These are phyloP conservation scores for Nomada fabriciana DNA, from an alignment of 2,888 invertebrate species.

Conservation along the genomic window DNA sequence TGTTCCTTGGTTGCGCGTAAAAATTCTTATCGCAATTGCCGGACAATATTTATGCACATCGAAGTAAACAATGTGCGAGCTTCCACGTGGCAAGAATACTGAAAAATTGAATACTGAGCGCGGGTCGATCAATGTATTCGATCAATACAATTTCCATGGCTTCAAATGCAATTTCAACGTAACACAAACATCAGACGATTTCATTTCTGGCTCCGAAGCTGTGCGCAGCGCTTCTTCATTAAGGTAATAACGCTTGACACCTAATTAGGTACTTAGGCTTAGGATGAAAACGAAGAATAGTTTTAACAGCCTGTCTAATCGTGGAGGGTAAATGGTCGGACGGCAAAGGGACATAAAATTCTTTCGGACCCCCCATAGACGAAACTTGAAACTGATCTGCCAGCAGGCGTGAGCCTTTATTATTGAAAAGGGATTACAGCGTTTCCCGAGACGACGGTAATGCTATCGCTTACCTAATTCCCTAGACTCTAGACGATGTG, in stretches of 20 bases:
- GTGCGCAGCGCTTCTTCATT: slow-evolving; percentile 23
- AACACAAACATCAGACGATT: neutral
- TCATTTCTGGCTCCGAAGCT: neutral
- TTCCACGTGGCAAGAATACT: no score
- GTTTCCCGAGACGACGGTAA: slow-evolving; percentile 9
- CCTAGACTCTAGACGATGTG: no score
- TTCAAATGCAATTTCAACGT: neutral
- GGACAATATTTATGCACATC: neutral
- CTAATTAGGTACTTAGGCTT: slow-evolving; percentile 60
- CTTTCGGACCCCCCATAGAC: slow-evolving; percentile 28
- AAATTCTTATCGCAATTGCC: neutral
- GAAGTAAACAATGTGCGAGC: neutral
- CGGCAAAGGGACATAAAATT: slow-evolving; percentile 28
- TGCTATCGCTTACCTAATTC: slow-evolving; percentile 15
- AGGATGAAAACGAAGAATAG: slow-evolving; percentile 29
- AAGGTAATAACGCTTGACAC: slow-evolving; percentile 38
- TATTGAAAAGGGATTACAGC: slow-evolving; percentile 26
- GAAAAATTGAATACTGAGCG: no score
- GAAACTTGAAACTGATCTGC: slow-evolving; percentile 39
- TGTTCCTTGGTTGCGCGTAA: neutral
- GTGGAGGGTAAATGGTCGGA: slow-evolving; percentile 36
- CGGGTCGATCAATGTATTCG: no score
- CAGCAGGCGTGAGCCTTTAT: slow-evolving; percentile 35
- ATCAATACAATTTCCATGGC: neutral
- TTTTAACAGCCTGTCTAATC: slow-evolving; percentile 44